phyloP scores from a whole-genome alignment of 2,797 vertebrate species.

The Hypotaenidia philippensis region DNA sequence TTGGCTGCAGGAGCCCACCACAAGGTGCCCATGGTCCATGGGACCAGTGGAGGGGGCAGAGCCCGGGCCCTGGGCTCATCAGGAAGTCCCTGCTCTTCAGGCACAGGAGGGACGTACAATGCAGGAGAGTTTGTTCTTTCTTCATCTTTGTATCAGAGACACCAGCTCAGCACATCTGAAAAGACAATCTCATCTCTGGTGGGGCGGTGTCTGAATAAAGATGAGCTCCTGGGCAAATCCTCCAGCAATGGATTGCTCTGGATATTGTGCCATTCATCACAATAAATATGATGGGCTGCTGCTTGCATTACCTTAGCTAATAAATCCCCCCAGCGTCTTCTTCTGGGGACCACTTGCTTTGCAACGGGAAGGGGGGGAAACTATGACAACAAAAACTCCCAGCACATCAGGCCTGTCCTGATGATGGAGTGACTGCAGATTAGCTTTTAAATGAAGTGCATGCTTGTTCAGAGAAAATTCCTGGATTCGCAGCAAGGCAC shows the following conservation, averaged over 20 bases:
- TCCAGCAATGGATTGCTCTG: not conserved
- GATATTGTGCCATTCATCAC: slow-evolving; percentile 62
- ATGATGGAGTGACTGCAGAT: slow-evolving; percentile 59
- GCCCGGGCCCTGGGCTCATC: not conserved
- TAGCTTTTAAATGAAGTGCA: slow-evolving; percentile 4
- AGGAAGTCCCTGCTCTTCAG: fast-evolving
- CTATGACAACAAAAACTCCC: not conserved
- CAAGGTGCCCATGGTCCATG: fast-evolving
- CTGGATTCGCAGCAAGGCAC: not conserved
- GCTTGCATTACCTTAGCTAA: not conserved
- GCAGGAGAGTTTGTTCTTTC: not conserved
- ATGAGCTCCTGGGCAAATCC: slow-evolving; percentile 49
- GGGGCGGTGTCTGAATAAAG: slow-evolving; percentile 24
- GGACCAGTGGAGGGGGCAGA: not conserved
- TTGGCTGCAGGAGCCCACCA: fast-evolving
- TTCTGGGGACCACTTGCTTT: slow-evolving; percentile 7
- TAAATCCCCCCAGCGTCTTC: not conserved
- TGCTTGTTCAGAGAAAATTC: not conserved
- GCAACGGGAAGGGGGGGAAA: not conserved
- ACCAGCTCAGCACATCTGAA: slow-evolving; percentile 48
- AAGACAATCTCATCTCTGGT: slow-evolving; percentile 37
- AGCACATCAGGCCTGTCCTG: slow-evolving; percentile 15
- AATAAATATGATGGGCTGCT: slow-evolving; percentile 10
- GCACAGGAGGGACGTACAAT: fast-evolving
- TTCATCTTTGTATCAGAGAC: not conserved